Evolutionary conservation across 1,140 invertebrate species (phyloP).

Genomic region (Atta colombica): DNA sequence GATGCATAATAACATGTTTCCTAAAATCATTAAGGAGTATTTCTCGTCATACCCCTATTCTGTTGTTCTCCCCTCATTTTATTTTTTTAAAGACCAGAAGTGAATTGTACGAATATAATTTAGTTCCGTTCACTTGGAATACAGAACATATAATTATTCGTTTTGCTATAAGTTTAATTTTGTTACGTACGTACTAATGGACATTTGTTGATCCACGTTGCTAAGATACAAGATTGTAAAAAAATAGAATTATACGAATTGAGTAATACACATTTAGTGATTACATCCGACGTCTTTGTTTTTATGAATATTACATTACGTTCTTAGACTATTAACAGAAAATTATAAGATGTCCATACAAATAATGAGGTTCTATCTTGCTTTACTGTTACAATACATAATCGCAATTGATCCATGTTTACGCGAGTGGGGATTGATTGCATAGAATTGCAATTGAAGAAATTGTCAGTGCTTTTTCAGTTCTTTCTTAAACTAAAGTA

Average conservation of each 20-base stretch:
- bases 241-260: neutral
- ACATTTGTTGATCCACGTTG: neutral
- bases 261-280: neutral
- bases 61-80: neutral
- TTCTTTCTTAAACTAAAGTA: no score
- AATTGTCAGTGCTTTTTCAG: neutral
- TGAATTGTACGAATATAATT: neutral
- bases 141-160: neutral
- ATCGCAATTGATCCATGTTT: slow-evolving; percentile 24
- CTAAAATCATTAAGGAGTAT: slow-evolving; percentile 11
- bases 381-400: neutral
- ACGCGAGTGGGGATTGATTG: neutral
- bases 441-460: no score
- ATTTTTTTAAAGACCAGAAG: neutral
- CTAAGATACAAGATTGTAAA: neutral
- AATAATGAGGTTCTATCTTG: neutral
- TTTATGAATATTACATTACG: neutral
- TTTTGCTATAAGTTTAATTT: neutral
- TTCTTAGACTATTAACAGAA: neutral
- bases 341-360: neutral
- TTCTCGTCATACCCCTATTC: neutral
- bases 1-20: neutral
- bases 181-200: neutral
- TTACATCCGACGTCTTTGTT: neutral
- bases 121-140: slow-evolving; percentile 15